Evolutionary conservation across 2,113 vertebrate species (phyloP).

Genomic region (Bagarius yarrelli): DNA sequence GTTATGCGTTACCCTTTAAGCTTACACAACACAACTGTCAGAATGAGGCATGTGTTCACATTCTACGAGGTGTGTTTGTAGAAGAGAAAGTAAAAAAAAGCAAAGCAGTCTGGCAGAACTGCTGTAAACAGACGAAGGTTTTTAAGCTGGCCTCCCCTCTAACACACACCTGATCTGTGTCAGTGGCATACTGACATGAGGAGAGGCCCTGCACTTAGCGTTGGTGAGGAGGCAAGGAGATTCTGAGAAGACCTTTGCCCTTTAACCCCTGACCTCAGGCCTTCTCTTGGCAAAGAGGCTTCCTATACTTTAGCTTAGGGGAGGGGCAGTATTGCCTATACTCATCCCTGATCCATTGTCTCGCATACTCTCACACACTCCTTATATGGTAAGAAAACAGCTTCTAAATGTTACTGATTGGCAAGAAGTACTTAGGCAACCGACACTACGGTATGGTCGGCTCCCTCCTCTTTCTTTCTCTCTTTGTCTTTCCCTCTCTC

Average conservation of each 20-base stretch:
- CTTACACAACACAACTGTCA: constrained; percentile 39
- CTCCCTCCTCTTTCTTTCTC: constrained; percentile 17
- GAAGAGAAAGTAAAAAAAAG: constrained; percentile 43
- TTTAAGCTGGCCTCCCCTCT: constrained; percentile 36
- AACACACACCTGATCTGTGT: constrained; percentile 39
- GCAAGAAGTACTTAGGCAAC: constrained; percentile 43
- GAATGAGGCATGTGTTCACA: constrained; percentile 51
- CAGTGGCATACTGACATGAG: constrained; percentile 27
- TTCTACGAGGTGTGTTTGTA: constrained; percentile 56
- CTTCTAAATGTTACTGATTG: constrained; percentile 40
- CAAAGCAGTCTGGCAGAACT: constrained; percentile 49
- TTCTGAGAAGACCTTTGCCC: constrained; percentile 55
- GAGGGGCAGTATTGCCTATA: constrained; percentile 41
- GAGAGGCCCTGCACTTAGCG: constrained; percentile 23
- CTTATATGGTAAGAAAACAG: constrained; percentile 42
- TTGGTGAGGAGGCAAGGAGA: constrained; percentile 33
- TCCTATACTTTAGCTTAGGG: constrained; percentile 40
- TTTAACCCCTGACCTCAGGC: constrained; percentile 68
- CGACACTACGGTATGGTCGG: constrained; percentile 17
- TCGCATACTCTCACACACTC: constrained; percentile 30
- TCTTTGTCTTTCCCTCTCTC: constrained; percentile 16
- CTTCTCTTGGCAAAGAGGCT: constrained; percentile 63
- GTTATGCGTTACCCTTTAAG: constrained; percentile 32
- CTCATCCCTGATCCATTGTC: constrained; percentile 33
- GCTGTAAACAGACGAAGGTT: constrained; percentile 60